A percentile compares a stretch with the other conserved stretches of the same genome.
These are phyloP conservation scores for Sander lucioperca DNA, from an alignment of 2,113 vertebrate species.

Conservation along the genomic window DNA sequence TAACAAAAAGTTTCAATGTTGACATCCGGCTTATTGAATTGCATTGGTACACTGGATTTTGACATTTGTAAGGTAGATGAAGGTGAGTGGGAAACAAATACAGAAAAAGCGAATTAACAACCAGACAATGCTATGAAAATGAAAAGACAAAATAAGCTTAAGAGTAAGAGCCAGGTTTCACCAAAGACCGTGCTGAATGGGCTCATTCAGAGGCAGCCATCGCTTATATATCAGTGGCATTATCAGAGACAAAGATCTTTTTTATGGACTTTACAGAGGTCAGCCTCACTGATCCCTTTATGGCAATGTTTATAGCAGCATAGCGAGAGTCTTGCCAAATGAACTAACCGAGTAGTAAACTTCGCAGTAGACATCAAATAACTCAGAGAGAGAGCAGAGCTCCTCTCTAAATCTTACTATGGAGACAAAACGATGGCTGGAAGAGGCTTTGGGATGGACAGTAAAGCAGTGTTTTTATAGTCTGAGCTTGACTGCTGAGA, in stretches of 20 bases:
- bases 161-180: not conserved
- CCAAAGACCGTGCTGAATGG: constrained; percentile 5
- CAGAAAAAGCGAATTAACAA: constrained; percentile 10
- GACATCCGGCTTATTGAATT: not conserved
- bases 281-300: constrained; percentile 71
- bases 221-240: constrained; percentile 65
- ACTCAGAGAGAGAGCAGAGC: constrained; percentile 43
- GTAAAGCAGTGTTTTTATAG: constrained; percentile 67
- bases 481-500: constrained; percentile 48
- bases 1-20: not conserved
- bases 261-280: constrained; percentile 79
- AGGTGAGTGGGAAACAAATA: not conserved
- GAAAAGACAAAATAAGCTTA: constrained; percentile 9
- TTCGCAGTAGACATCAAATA: constrained; percentile 75
- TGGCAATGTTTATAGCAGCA: constrained; percentile 67
- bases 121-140: constrained; percentile 17
- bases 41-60: not conserved
- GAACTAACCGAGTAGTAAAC: constrained; percentile 77
- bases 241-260: constrained; percentile 73
- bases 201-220: constrained; percentile 36
- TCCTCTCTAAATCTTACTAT: constrained; percentile 66
- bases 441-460: constrained; percentile 46
- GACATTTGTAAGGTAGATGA: constrained; percentile 1
- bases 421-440: constrained; percentile 55
- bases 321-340: constrained; percentile 71